Base-by-base conservation (phyloP, 1,140 invertebrate species). In the Leptinotarsa undecemlineata region DNA sequence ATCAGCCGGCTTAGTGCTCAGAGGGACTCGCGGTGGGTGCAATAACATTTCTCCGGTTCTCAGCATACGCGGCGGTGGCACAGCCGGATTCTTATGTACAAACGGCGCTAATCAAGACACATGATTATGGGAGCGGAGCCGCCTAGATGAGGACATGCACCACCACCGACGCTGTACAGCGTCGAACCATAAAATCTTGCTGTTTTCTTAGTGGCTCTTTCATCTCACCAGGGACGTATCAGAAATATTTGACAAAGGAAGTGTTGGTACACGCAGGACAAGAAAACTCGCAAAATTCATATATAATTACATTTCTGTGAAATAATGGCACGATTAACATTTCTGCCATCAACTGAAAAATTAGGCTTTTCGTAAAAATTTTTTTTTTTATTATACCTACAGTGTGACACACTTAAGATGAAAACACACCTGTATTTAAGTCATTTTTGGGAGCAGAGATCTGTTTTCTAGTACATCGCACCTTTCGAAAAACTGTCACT, bases 41-140 rank as follows among this genome's bases (percentile, higher is more conserved):
- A 76, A 79, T 79, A 79, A 79, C 77, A 75, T 79, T 75, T 73
- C 75, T 68, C 66, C 66, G 33, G 66, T 47, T 17, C n/a, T 17
- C 51, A 42, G 51, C 51, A 19, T 19, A 17, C 51, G 51, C 15
- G 48, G 74, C 68, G 76, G 78, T 74, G 75, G 73, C 79, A 80
- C 76, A 72, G 76, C 80, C 80, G 80, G 77, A 82, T 82, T 84
- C 82, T 84, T 84, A 81, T 83, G 79, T 81, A 84, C 83, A 85
- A 85, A 84, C 79, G 83, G 80, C 79, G 82, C 84, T 85, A 85
- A 85, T 85, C 84, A 85, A 85, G 84, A 85, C 83, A 82, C 84
- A 85, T 81, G 84, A 85, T 85, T 85, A 84, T 84, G 81, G 79
- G 76, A 76, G 75, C 72, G 73, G 72, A 76, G 77, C 79, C 66